Evolutionary conservation across 92 coral and sea anemone genomes (phyloP).

Genomic region (Palythoa heliodiscus): DNA sequence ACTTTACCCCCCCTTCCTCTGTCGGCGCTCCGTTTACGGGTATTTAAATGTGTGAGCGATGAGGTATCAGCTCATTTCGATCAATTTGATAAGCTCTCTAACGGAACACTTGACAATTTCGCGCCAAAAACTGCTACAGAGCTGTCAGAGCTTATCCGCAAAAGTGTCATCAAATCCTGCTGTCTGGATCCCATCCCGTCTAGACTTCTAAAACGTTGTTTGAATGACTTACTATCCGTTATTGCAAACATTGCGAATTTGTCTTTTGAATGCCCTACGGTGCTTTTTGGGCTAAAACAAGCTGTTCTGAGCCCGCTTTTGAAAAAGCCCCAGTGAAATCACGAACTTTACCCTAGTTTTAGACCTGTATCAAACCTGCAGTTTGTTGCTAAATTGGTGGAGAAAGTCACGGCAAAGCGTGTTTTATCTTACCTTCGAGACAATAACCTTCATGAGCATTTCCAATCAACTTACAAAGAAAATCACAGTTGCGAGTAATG

Average conservation of each 20-base stretch:
- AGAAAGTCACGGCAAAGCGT: constrained; percentile 49
- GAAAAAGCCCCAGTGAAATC: constrained; percentile 46
- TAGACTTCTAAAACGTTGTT: constrained; percentile 37
- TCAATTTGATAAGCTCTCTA: no score
- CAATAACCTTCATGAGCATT: constrained; percentile 41
- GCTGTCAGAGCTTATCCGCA: no score
- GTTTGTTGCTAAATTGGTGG: constrained; percentile 47
- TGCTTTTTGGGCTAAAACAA: constrained; percentile 36
- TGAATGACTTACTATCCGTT: constrained; percentile 40
- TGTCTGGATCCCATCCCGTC: constrained; percentile 50
- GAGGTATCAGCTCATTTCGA: no score
- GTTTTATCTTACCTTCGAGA: constrained; percentile 38
- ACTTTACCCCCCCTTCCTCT: no score
- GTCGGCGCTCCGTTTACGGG: no score
- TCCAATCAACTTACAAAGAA: constrained; percentile 59
- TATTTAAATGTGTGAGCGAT: no score
- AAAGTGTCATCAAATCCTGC: constrained; percentile 40
- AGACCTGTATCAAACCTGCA: constrained; percentile 46
- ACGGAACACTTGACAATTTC: no score
- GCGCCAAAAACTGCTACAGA: no score
- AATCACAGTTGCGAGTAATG: constrained; percentile 59
- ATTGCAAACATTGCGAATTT: constrained; percentile 43
- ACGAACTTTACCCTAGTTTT: constrained; percentile 44
- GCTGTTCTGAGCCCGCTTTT: constrained; percentile 34
- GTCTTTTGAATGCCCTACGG: constrained; percentile 35